Evolutionary conservation across 2,888 invertebrate genomes (phyloP).

Genomic region (Heliconius hortense): DNA sequence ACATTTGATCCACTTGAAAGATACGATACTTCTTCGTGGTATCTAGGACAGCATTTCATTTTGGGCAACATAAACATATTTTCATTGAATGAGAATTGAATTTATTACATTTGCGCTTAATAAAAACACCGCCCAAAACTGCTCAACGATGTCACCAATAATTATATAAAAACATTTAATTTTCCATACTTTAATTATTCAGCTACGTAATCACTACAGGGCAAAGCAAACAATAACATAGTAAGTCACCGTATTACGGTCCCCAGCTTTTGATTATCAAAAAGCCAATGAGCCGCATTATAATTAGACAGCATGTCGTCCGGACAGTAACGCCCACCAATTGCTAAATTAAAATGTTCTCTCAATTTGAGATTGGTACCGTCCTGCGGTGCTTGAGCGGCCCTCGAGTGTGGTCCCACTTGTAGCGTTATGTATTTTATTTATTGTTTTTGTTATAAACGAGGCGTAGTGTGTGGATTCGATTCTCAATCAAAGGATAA

Average conservation of each 20-base stretch:
- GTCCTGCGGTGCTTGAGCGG: slow-evolving; percentile 46
- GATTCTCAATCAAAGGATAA: too few relatives aligned
- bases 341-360: slow-evolving; percentile 64
- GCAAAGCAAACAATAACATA: slow-evolving; percentile 33
- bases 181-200: slow-evolving; percentile 10
- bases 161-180: slow-evolving; percentile 16
- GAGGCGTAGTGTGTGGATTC: too few relatives aligned
- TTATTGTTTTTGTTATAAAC: neutral
- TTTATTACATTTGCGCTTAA: neutral
- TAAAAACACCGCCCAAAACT: neutral
- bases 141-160: neutral
- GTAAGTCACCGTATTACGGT: slow-evolving; percentile 32
- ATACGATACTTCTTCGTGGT: too few relatives aligned
- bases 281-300: slow-evolving; percentile 50
- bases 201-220: neutral
- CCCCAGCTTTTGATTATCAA: slow-evolving; percentile 44
- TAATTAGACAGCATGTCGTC: slow-evolving; percentile 73
- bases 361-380: slow-evolving; percentile 54
- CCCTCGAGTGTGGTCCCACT: slow-evolving; percentile 37
- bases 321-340: slow-evolving; percentile 59
- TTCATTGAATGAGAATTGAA: neutral
- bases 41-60: too few relatives aligned
- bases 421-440: slow-evolving; percentile 41
- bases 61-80: too few relatives aligned
- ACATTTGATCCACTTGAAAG: too few relatives aligned